Evolutionary conservation across 2,888 invertebrate species (phyloP), one percentile per base, ranked within the genome.

Genomic region (Hirtodrosophila trivittata): DNA sequence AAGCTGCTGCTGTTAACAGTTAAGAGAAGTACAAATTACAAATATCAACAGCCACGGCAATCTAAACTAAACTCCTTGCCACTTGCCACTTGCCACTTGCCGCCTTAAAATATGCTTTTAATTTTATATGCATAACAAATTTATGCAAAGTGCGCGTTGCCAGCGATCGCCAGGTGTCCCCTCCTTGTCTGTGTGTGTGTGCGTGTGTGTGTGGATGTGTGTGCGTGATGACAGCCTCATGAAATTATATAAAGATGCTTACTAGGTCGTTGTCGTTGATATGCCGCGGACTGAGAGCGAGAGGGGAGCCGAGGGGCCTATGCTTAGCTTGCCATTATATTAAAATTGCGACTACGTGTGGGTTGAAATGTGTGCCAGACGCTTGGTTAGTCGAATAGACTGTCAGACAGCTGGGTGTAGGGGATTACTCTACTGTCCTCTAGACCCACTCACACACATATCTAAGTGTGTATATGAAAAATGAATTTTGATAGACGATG

Each of bases 111-210:
- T 84, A 86, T 86, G 80, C 84, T 84, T 87, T 87, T 87, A 86
- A 87, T 86, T 86, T 87, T 78, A 86, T 84, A 77, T 84, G 82
- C 82, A 86, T 77, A 84, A 86, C 82, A 86, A 86, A 86, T 87
- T 86, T 78, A 74, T 77, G 82, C 63, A 74, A 84, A 87, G 82
- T 73, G 67, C 69, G 67, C 71, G 35, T 26, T 38, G 58, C 56
- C 21, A 66, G 33, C 47, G 66, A 84, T 68, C 70, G 77, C 45
- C 80, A 86, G 77, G 80, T 86, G 77, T 65, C 50, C 46, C 35
- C 33, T 16, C 39, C 25, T n/a, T 7, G 7, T 42, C n/a, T 45
- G 0, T 26, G 14, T 66, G 33, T 37, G 45, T 18, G 10, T 33
- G 45, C 46, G 38, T 18, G 55, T 50, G 51, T 56, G 38, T 54